Conservation (phyloP, 1,140 invertebrate species). For the Drosophila sturtevanti region DNA sequence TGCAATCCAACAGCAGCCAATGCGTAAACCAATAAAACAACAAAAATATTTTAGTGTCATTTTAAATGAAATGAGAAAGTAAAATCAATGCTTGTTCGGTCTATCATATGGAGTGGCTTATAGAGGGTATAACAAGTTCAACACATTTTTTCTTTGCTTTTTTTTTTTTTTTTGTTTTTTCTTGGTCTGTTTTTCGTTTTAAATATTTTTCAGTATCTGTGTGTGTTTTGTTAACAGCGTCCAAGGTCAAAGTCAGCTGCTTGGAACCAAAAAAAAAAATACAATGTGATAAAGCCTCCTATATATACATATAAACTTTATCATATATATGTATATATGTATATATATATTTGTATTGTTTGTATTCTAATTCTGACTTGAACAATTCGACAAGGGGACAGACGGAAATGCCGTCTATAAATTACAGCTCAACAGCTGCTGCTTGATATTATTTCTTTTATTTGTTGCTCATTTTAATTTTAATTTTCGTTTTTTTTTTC, state of each 20-base stretch:
- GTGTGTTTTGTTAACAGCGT: constrained; percentile 23
- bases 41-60: constrained; percentile 11
- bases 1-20: constrained; percentile 23
- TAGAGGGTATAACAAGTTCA: constrained; percentile 9
- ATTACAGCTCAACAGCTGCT: constrained; percentile 45
- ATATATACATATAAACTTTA: constrained; percentile 2
- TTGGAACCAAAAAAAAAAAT: constrained; percentile 50
- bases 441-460: constrained; percentile 9
- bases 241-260: constrained; percentile 63
- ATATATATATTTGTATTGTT: constrained; percentile 14
- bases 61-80: not conserved
- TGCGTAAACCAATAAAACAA: constrained; percentile 21
- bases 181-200: not conserved
- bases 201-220: constrained; percentile 19
- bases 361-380: constrained; percentile 57
- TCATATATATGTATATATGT: not conserved
- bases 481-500: too few species aligned
- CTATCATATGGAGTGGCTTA: constrained; percentile 14
- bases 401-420: constrained; percentile 46
- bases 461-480: constrained; percentile 12
- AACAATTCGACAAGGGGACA: constrained; percentile 44
- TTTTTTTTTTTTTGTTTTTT: not conserved
- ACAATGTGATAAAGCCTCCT: constrained; percentile 39
- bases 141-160: not conserved
- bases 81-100: constrained; percentile 41